A percentile compares a stretch with the other conserved stretches of the same genome.
Conservation (phyloP, 2,888 invertebrate genomes). For the Melikaiella ostensackeni region DNA sequence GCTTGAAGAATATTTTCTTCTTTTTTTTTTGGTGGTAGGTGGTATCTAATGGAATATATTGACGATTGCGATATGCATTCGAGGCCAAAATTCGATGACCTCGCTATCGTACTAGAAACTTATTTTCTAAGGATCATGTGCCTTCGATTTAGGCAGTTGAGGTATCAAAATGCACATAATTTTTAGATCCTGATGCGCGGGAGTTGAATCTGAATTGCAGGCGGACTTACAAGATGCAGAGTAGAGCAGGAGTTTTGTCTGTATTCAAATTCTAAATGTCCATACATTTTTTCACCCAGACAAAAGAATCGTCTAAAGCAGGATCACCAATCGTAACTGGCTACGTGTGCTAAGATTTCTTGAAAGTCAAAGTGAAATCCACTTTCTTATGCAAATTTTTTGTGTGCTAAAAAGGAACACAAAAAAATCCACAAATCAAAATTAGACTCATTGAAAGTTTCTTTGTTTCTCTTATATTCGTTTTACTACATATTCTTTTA, state of each 20-base stretch:
- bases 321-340: neutral
- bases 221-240: constrained; percentile 37
- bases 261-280: constrained; percentile 25
- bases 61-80: constrained; percentile 24
- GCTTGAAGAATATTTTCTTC: neutral
- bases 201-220: constrained; percentile 47
- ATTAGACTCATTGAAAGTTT: no score
- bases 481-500: no score
- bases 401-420: no score
- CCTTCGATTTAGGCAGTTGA: neutral
- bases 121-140: constrained; percentile 10
- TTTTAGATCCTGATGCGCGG: constrained; percentile 42
- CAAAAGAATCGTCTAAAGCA: neutral
- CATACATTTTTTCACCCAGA: neutral
- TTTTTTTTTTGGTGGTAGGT: constrained; percentile 27
- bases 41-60: constrained; percentile 28
- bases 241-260: constrained; percentile 28
- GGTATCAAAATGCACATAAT: constrained; percentile 48
- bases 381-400: no score
- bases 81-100: constrained; percentile 34
- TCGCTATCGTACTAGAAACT: constrained; percentile 6
- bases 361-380: no score
- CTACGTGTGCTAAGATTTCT: neutral
- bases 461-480: no score
- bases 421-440: no score